Percentiles rank a stretch among this genome's conserved stretches.
These are phyloP conservation scores for Gisinianus flammeolus DNA, from an alignment of 2,888 invertebrate species.

Conservation along the genomic window DNA sequence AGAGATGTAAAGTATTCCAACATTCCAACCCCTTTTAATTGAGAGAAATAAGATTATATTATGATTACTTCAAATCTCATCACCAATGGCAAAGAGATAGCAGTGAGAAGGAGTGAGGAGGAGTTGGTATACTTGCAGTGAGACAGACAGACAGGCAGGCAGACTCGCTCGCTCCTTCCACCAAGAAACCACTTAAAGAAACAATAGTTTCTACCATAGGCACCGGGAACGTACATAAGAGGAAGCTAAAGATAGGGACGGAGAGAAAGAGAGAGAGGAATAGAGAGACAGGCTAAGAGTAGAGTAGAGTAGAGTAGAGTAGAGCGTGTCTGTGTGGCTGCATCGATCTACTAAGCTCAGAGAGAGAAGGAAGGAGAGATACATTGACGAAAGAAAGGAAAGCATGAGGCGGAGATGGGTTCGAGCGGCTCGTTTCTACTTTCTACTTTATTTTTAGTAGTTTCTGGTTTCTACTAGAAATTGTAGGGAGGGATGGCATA, in stretches of 20 bases:
- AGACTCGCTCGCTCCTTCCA: too few relatives aligned
- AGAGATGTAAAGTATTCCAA: too few relatives aligned
- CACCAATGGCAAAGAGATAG: not conserved
- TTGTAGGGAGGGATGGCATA: too few relatives aligned
- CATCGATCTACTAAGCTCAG: not conserved
- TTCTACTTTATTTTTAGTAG: too few relatives aligned
- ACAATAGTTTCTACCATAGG: too few relatives aligned
- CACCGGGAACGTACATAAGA: not conserved
- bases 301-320: not conserved
- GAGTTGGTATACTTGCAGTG: too few relatives aligned
- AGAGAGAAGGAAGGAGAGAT: not conserved
- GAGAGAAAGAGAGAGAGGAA: slow-evolving; percentile 8
- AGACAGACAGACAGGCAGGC: not conserved
- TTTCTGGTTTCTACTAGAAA: too few relatives aligned
- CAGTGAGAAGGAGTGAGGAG: not conserved
- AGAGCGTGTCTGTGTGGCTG: not conserved
- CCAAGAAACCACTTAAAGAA: too few relatives aligned
- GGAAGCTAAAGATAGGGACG: not conserved
- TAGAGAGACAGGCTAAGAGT: not conserved
- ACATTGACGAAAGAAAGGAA: not conserved
- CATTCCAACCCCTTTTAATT: too few relatives aligned
- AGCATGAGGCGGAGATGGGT: not conserved
- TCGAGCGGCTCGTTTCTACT: too few relatives aligned
- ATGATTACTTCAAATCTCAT: too few relatives aligned
- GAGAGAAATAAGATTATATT: too few relatives aligned